These are phyloP conservation scores for Eupithecia subfuscata DNA, from an alignment of 2,888 invertebrate species.

Conservation along the genomic window DNA sequence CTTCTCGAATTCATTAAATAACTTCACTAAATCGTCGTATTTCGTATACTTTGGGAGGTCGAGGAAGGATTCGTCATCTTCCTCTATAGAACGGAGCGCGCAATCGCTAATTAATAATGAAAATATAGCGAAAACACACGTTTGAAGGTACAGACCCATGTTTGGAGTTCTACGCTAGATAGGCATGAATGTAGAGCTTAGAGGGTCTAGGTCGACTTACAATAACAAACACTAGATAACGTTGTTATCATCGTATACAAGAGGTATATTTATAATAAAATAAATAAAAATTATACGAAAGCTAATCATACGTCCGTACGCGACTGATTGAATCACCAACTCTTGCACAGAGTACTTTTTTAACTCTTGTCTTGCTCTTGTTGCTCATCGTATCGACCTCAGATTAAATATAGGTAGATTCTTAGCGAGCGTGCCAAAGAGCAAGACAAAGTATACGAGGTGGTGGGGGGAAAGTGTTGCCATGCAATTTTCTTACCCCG, in stretches of 20 bases:
- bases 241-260: constrained; percentile 55
- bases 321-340: not conserved
- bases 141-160: constrained; percentile 60
- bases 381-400: too few relatives aligned
- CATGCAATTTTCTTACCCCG: too few relatives aligned
- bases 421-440: too few relatives aligned
- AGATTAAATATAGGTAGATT: too few relatives aligned
- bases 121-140: constrained; percentile 67
- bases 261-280: too few relatives aligned
- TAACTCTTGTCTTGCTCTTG: too few relatives aligned
- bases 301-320: not conserved
- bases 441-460: too few relatives aligned
- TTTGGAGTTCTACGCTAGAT: constrained; percentile 44
- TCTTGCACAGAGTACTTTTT: too few relatives aligned
- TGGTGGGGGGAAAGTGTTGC: too few relatives aligned
- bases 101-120: constrained; percentile 65
- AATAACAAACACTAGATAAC: constrained; percentile 55
- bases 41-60: constrained; percentile 86
- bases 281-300: constrained; percentile 1
- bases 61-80: constrained; percentile 82
- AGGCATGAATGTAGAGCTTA: constrained; percentile 42
- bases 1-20: constrained; percentile 85
- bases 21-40: constrained; percentile 87
- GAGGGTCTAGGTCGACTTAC: constrained; percentile 43
- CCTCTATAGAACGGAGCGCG: constrained; percentile 65